Conservation (phyloP, 2,113 vertebrate species). For the Peromyscus leucopus region DNA sequence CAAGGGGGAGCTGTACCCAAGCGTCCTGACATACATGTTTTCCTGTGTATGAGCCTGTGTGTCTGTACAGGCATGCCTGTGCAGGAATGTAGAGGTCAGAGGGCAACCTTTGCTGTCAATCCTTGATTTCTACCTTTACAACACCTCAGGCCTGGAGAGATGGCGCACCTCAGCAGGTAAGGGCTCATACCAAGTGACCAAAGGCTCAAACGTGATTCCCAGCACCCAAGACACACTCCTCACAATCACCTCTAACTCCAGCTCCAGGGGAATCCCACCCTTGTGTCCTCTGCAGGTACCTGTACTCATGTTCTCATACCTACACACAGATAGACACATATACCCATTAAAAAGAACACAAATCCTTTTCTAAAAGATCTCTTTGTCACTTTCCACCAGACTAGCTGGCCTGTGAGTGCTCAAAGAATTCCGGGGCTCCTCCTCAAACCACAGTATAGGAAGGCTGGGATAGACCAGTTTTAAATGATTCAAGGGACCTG, state of each 20-base stretch:
- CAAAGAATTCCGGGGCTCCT: background rate
- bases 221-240: background rate
- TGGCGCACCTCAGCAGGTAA: background rate
- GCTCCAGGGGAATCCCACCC: background rate
- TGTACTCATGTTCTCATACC: background rate
- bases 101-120: background rate
- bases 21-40: background rate
- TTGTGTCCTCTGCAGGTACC: background rate
- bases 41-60: background rate
- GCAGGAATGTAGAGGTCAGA: background rate
- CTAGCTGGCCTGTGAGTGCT: background rate
- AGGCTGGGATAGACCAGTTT: background rate
- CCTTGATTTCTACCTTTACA: background rate
- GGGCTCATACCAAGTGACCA: background rate
- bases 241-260: background rate
- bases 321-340: background rate
- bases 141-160: background rate
- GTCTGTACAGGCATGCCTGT: background rate
- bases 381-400: background rate
- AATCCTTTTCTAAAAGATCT: background rate
- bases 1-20: too few species aligned
- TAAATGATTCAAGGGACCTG: background rate
- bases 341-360: background rate
- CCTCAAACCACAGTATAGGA: background rate
- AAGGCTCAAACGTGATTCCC: background rate